Base-by-base conservation (phyloP, 2,888 invertebrate genomes). In the Eilema griseolum region DNA sequence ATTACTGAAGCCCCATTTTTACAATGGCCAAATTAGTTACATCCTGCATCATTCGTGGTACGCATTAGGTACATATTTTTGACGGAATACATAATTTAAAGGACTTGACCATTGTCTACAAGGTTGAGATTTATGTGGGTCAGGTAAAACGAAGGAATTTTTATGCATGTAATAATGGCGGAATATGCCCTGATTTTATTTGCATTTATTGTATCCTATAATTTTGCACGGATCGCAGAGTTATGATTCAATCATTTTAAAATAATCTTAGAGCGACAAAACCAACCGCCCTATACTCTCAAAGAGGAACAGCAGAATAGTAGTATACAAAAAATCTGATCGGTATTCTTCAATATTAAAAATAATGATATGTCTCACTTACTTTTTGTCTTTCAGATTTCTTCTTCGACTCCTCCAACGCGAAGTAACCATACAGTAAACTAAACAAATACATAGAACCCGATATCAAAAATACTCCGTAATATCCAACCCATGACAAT, bases 381-480 rank as follows among this genome's bases (percentile, higher is more conserved):
- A 92, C 93, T 70, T 83, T 83, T 75, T 86, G 86, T 63, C 86
- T 84, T 41, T 46, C 64, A 59, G 69, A 23, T 74, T 74, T 71
- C 86, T 79, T 86, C 66, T 94, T 96, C 12, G 96, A 95, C 81
- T 98, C 98, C 72, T 97, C 95, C 71, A 98, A 95, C 76, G 95
- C 96, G 74, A 96, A 96, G 70, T 97, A 95, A 0, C 98, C 98
- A 81, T 98, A 98, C 61, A 96, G 88, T 80, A 98, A 96, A 81
- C 97, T 97, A 75, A 98, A 94, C 37, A 97, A 87, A 89, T 98
- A 98, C 77, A 98, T 94, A 10, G 95, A 91, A 0, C 97, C 96
- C 20, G 98, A 97, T 76, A 97, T 96, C 0, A 96, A 95, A 88
- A 98, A 98, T 12, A 98, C 96, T 23, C 98, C 98, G 85, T 98